Evolutionary conservation across 2,113 vertebrate species (phyloP), one percentile per base, ranked within the genome.

Genomic region (Pogonocichla stellata): DNA sequence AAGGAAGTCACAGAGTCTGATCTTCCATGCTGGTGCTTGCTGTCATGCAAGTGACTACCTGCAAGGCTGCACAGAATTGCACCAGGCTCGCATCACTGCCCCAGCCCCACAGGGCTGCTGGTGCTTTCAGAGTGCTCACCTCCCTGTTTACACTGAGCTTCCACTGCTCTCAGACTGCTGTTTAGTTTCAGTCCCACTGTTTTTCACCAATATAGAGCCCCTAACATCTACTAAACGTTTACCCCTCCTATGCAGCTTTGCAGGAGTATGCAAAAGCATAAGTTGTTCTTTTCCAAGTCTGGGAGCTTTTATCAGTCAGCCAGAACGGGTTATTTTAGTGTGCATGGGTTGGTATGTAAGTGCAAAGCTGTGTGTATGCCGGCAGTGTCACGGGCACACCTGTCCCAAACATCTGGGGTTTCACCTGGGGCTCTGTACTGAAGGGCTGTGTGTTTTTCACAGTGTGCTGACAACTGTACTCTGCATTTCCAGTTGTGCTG

Each of bases 111-210:
- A 1, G 81, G 16, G 14, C 58, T 71, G 38, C 20, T 36, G 69
- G n/a, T 51, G 43, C 43, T 50, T 84, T 34, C 51, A 42, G 31
- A 50, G 62, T 1, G 10, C 60, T 88, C 66, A 29, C 12, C 38
- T 67, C 14, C 12, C 15, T 0, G 0, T 25, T 36, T 26, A 10
- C 0, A 1, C 25, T 0, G 2, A 1, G 0, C 57, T 87, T 64
- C 31, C 1, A 4, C 29, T 82, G 40, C 45, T 82, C 54, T 3
- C 1, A 69, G 17, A 8, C 25, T 48, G 50, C n/a, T 82, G 12
- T 24, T 90, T 36, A 16, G 12, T 62, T 94, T 90, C 48, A 71
- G 43, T 58, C 16, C 8, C 1, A 0, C 61, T 38, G 28, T 53
- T 88, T 82, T 56, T 34, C 56, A 71, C 34, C 28, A 40, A 24